These are phyloP conservation scores for Gambusia yucatana DNA, from an alignment of 2,797 vertebrate species.

Conservation along the genomic window DNA sequence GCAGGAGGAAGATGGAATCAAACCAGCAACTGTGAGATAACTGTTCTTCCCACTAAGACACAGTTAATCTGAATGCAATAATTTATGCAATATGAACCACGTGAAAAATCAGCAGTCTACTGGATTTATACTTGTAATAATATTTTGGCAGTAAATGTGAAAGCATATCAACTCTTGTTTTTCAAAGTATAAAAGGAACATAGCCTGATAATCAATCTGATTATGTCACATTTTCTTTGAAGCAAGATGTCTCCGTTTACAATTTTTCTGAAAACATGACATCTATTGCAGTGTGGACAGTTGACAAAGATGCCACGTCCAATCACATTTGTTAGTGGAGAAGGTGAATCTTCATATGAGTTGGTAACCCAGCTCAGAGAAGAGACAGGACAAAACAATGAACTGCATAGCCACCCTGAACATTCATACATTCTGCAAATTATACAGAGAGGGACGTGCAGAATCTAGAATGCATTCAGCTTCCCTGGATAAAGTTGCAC, in stretches of 20 bases:
- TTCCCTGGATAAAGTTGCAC: slow-evolving; percentile 9
- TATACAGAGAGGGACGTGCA: not conserved
- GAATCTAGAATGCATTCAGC: slow-evolving; percentile 21
- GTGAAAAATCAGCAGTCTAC: not conserved
- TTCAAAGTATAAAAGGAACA: not conserved
- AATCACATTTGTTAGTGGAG: slow-evolving; percentile 22
- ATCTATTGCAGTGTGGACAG: not conserved
- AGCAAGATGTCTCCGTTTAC: not conserved
- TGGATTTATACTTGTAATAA: not conserved
- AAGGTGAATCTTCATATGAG: not conserved
- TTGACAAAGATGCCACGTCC: slow-evolving; percentile 10
- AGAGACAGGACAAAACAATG: not conserved
- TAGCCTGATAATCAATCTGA: not conserved
- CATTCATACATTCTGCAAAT: slow-evolving; percentile 22
- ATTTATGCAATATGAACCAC: not conserved
- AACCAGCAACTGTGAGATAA: not conserved
- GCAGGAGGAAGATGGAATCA: not conserved
- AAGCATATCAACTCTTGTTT: not conserved
- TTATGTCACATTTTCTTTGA: not conserved
- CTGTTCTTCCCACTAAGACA: not conserved
- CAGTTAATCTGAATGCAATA: not conserved
- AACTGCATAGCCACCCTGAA: slow-evolving; percentile 7
- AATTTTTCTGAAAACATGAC: not conserved
- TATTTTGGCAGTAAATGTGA: not conserved
- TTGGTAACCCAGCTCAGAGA: slow-evolving; percentile 4